phyloP scores from a whole-genome alignment of 1,140 invertebrate species.

The Cyclina sinensis region DNA sequence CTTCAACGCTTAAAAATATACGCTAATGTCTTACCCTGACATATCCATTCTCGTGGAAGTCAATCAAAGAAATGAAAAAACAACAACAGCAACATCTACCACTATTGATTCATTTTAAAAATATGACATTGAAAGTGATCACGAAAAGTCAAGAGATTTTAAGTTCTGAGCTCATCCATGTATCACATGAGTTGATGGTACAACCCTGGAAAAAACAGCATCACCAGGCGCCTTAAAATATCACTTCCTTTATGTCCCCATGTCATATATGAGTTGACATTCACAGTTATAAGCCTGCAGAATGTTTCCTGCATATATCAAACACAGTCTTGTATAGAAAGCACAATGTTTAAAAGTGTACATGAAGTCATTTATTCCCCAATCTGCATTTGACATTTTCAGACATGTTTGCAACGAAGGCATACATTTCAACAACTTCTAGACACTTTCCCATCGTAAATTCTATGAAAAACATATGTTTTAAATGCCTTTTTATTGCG shows the following conservation, averaged over 20 bases:
- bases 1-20: too few relatives aligned
- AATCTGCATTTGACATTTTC: too few relatives aligned
- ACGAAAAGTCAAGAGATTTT: background rate
- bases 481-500: background rate
- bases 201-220: background rate
- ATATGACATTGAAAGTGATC: background rate
- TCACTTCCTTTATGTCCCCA: background rate
- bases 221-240: background rate
- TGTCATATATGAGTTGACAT: background rate
- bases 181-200: background rate
- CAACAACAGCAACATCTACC: too few relatives aligned
- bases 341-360: too few relatives aligned
- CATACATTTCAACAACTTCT: background rate
- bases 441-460: slow-evolving; percentile 10
- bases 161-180: background rate
- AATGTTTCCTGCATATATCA: too few relatives aligned
- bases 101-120: background rate
- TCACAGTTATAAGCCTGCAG: too few relatives aligned
- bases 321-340: too few relatives aligned
- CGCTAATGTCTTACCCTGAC: background rate
- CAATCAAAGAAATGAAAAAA: background rate
- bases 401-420: background rate
- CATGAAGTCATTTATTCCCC: too few relatives aligned
- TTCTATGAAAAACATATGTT: background rate
- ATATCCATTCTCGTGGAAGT: background rate